phyloP scores from a whole-genome alignment of 2,113 vertebrate genomes.

The Geococcyx californianus region DNA sequence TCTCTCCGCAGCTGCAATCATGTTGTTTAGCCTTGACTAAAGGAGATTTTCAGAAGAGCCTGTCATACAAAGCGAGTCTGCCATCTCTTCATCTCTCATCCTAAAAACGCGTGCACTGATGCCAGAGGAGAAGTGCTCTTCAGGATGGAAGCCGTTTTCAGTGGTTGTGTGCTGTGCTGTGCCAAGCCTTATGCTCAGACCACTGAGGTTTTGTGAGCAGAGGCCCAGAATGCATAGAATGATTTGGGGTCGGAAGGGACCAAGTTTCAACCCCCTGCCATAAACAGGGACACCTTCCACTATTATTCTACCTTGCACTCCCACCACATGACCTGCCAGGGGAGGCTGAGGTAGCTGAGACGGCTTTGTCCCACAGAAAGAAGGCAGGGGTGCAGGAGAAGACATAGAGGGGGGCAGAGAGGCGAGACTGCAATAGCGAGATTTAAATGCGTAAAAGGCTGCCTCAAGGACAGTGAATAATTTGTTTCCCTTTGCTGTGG shows the following conservation, averaged over 20 bases:
- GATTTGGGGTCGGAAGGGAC: too few species aligned
- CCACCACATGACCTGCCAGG: neutral
- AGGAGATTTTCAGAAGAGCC: neutral
- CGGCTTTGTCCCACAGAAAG: neutral
- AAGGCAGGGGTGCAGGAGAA: too few species aligned
- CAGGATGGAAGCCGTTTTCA: neutral
- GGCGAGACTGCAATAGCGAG: neutral
- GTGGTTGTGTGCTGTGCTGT: neutral
- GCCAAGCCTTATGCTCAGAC: fast-evolving
- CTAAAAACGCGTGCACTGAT: fast-evolving
- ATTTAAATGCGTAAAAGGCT: neutral
- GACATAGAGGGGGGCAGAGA: neutral
- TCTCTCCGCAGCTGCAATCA: neutral
- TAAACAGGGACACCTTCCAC: too few species aligned
- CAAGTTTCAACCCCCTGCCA: too few species aligned
- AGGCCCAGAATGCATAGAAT: too few species aligned
- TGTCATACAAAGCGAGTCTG: fast-evolving
- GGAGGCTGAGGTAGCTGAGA: neutral
- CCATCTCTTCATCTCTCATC: neutral
- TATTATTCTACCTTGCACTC: too few species aligned
- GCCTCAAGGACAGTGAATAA: too few species aligned
- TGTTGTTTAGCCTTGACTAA: neutral
- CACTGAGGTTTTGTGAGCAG: neutral
- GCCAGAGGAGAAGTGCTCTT: neutral
- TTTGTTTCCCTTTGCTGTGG: neutral